Evolutionary conservation across 2,113 vertebrate species (phyloP).

Genomic region (Pelecanoides urinatrix): DNA sequence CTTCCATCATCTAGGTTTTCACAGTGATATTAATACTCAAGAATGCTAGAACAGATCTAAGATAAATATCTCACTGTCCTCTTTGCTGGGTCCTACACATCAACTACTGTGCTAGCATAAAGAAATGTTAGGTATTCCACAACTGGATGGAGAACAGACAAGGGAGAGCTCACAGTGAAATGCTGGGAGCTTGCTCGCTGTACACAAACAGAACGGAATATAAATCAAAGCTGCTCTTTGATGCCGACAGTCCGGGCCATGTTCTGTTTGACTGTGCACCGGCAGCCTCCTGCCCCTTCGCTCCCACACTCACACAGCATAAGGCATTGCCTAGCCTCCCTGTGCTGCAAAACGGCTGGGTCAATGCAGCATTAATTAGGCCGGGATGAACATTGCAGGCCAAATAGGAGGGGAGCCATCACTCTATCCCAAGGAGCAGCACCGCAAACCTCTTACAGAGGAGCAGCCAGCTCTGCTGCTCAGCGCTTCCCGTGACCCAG

Average conservation of each 20-base stretch:
- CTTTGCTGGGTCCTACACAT: background rate
- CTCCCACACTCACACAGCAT: fast-evolving
- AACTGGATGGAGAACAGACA: background rate
- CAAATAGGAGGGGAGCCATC: background rate
- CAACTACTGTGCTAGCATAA: background rate
- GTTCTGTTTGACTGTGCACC: background rate
- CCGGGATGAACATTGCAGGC: background rate
- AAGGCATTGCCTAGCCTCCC: background rate
- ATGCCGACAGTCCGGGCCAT: fast-evolving
- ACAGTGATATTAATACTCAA: conserved; percentile 15
- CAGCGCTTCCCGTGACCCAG: background rate
- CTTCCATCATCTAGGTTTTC: conserved; percentile 34
- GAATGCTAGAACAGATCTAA: conserved; percentile 5
- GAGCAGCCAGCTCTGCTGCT: background rate
- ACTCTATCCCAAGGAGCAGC: background rate
- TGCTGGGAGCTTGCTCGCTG: fast-evolving
- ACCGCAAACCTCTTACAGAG: background rate
- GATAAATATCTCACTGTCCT: background rate
- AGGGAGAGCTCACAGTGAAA: background rate
- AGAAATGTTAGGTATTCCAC: background rate
- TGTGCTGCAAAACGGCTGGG: fast-evolving
- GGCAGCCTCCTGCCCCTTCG: background rate
- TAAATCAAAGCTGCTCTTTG: conserved; percentile 7
- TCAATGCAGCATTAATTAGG: background rate
- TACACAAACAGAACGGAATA: background rate